phyloP scores from a whole-genome alignment of 2,113 vertebrate species.

The Triplophysa dalaica region DNA sequence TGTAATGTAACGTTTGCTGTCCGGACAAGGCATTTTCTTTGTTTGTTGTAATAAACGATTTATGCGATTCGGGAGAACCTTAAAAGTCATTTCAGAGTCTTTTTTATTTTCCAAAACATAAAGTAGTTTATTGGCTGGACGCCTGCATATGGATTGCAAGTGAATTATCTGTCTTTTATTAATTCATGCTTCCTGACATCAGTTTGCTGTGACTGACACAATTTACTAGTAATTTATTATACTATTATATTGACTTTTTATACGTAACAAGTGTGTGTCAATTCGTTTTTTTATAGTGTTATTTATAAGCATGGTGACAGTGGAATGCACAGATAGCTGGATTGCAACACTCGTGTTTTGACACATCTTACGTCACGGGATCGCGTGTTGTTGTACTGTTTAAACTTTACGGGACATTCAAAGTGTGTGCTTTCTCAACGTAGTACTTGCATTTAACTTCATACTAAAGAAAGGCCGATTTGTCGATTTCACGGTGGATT shows the following conservation, averaged over 20 bases:
- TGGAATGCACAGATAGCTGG: constrained; percentile 3
- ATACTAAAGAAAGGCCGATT: background rate
- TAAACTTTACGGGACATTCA: constrained; percentile 32
- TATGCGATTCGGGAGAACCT: background rate
- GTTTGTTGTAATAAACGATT: background rate
- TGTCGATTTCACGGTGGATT: constrained; percentile 26
- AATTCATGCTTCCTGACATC: constrained; percentile 36
- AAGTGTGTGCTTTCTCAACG: background rate
- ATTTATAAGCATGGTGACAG: constrained; percentile 44
- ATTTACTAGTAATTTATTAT: constrained; percentile 12
- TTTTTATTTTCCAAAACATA: background rate
- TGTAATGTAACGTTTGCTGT: background rate
- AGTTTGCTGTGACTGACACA: background rate
- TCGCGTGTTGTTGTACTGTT: constrained; percentile 10
- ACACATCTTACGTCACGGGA: constrained; percentile 36
- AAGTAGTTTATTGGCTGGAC: background rate
- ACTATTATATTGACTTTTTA: background rate
- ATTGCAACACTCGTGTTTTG: constrained; percentile 27
- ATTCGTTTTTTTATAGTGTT: constrained; percentile 1
- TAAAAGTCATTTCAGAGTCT: constrained; percentile 6
- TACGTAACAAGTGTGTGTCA: background rate
- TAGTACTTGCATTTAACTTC: background rate
- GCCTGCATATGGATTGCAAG: background rate
- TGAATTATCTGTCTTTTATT: background rate
- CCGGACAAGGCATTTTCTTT: background rate